A percentile compares a stretch with the other conserved stretches of the same genome.
phyloP scores from a whole-genome alignment of 2,888 invertebrate species.

The Drosophila austrosaltans region DNA sequence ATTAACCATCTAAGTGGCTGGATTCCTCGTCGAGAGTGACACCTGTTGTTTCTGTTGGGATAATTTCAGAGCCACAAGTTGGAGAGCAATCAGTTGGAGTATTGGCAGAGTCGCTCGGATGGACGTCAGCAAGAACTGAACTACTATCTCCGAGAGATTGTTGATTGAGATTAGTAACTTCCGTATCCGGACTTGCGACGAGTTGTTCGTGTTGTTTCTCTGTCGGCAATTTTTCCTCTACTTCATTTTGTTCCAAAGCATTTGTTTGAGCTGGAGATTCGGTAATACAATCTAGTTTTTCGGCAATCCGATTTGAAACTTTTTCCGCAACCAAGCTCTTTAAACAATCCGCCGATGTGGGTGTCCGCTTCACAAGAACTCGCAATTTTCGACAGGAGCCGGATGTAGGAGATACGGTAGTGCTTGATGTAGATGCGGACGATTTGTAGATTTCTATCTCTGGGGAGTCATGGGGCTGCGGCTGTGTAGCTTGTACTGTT shows the following conservation, averaged over 20 bases:
- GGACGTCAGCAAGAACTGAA: background rate
- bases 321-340: background rate
- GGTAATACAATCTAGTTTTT: background rate
- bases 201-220: background rate
- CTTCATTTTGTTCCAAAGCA: background rate
- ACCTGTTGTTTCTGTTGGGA: constrained; percentile 64
- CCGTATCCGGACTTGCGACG: background rate
- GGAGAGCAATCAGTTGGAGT: background rate
- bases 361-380: constrained; percentile 32
- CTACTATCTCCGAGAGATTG: background rate
- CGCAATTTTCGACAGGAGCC: constrained; percentile 29
- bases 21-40: constrained; percentile 42
- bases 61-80: background rate
- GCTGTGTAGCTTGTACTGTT: background rate
- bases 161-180: background rate
- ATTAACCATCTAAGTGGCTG: constrained; percentile 62
- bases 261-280: background rate
- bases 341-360: background rate
- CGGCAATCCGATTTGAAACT: constrained; percentile 1
- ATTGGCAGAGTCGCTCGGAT: background rate
- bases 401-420: background rate
- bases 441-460: background rate
- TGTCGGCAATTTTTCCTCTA: background rate
- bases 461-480: background rate
- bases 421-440: background rate